Evolutionary conservation across 2,797 vertebrate species (phyloP).

Genomic region (Garrulus glandarius): DNA sequence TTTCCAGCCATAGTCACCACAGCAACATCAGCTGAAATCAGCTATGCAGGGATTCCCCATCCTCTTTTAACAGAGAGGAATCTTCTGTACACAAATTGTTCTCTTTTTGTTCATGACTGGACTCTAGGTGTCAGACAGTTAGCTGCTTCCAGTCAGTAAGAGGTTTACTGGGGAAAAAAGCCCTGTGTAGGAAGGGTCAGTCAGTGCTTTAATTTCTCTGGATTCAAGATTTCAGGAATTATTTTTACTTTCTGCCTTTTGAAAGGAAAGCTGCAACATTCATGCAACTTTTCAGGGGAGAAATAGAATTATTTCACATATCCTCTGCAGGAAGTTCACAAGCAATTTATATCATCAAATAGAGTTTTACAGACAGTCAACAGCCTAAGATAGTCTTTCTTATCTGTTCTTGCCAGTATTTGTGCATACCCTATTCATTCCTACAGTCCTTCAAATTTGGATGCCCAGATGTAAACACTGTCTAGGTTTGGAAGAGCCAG

Average conservation of each 20-base stretch:
- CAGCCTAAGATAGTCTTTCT: not conserved
- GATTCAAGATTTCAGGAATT: not conserved
- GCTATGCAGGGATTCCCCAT: not conserved
- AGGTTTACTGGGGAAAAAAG: not conserved
- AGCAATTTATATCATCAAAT: not conserved
- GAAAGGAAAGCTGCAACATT: not conserved
- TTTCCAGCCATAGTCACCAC: not conserved
- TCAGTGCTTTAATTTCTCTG: not conserved
- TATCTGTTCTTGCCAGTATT: not conserved
- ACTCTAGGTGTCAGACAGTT: not conserved
- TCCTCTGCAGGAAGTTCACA: not conserved
- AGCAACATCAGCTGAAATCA: not conserved
- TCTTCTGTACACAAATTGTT: not conserved
- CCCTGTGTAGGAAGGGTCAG: no score
- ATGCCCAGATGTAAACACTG: not conserved
- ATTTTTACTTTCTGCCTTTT: not conserved
- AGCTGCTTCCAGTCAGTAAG: not conserved
- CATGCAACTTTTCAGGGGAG: not conserved
- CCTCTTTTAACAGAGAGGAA: not conserved
- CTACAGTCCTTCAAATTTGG: not conserved
- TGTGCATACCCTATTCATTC: not conserved
- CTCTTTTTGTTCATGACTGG: not conserved
- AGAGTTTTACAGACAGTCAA: not conserved
- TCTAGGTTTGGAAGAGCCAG: not conserved
- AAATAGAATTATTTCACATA: not conserved